A percentile compares a stretch with the other conserved stretches of the same genome.
phyloP scores from a whole-genome alignment of 2,113 vertebrate genomes.

The Gavia stellata region DNA sequence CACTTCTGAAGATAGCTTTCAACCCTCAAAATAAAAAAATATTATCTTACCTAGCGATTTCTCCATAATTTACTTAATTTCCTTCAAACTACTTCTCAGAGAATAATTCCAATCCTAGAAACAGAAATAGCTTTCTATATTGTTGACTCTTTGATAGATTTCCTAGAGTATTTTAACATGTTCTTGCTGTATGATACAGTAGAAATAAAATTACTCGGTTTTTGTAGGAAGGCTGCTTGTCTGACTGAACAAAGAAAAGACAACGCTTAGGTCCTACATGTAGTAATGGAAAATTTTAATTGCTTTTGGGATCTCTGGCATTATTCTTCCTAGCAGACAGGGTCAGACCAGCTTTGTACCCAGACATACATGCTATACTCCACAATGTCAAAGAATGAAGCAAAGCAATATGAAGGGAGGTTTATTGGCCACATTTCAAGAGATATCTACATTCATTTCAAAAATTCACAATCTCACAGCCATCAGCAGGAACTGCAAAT shows the following conservation, averaged over 20 bases:
- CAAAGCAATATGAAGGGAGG: background rate
- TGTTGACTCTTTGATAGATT: background rate
- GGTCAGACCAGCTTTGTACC: background rate
- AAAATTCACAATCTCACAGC: background rate
- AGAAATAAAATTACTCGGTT: background rate
- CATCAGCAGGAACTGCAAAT: background rate
- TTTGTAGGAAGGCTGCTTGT: background rate
- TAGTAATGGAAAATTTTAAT: background rate
- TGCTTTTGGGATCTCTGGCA: background rate
- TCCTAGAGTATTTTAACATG: background rate
- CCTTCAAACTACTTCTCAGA: background rate
- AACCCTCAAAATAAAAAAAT: background rate
- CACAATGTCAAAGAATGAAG: background rate
- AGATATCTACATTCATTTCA: background rate
- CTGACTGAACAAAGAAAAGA: background rate
- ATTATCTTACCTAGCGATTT: background rate
- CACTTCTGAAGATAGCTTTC: background rate
- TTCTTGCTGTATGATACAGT: background rate
- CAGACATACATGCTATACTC: background rate
- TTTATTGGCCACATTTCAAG: background rate
- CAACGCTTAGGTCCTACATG: background rate
- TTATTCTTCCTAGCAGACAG: background rate
- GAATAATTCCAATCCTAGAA: background rate
- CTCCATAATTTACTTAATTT: background rate
- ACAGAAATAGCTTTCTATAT: background rate